phyloP scores from a whole-genome alignment of 2,888 invertebrate species.

The Eupeodes luniger region DNA sequence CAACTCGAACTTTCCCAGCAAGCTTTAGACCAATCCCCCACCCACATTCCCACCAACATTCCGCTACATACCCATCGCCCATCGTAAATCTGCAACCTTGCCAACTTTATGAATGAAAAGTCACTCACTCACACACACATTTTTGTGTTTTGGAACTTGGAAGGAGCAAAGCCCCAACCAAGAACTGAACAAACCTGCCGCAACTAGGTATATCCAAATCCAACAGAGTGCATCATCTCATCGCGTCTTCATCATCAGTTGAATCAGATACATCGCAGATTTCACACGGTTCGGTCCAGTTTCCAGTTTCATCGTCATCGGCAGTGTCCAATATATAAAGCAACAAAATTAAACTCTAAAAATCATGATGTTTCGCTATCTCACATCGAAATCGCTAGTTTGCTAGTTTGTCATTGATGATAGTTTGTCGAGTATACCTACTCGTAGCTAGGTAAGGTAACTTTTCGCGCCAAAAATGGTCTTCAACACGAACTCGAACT shows the following conservation, averaged over 20 bases:
- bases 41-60: slow-evolving; percentile 34
- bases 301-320: not conserved
- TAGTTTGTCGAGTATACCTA: slow-evolving; percentile 25
- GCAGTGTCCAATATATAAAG: not conserved
- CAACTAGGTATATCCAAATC: slow-evolving; percentile 10
- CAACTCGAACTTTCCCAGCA: slow-evolving; percentile 13
- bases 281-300: slow-evolving; percentile 68
- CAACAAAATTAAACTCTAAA: slow-evolving; percentile 24
- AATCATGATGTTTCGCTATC: slow-evolving; percentile 12
- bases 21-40: slow-evolving; percentile 38
- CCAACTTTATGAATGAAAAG: slow-evolving; percentile 70
- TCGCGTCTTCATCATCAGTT: slow-evolving; percentile 53
- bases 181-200: slow-evolving; percentile 14
- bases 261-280: slow-evolving; percentile 69
- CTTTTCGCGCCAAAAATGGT: slow-evolving; percentile 65
- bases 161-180: slow-evolving; percentile 49
- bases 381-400: not conserved
- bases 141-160: slow-evolving; percentile 35
- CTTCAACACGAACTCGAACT: not conserved
- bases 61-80: slow-evolving; percentile 2
- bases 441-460: not conserved
- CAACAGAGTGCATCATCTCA: slow-evolving; percentile 57
- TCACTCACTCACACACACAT: slow-evolving; percentile 22
- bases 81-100: slow-evolving; percentile 46
- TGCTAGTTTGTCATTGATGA: slow-evolving; percentile 18